Base-by-base conservation (phyloP, 2,797 vertebrate species). In the Tolypeutes matacus region DNA sequence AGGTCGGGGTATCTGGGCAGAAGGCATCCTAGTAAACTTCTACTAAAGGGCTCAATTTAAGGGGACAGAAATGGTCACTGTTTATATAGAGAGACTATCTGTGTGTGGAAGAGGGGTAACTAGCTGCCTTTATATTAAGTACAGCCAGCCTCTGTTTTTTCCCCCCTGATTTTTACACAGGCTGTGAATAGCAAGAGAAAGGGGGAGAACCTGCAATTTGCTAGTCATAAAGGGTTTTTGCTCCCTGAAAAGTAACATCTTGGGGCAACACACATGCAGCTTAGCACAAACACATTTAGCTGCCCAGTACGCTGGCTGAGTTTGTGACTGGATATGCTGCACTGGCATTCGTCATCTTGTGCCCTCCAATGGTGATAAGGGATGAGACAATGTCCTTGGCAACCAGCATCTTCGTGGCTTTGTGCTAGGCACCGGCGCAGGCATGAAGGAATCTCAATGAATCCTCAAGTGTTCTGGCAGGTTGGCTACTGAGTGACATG, bases 231-330 rank as follows among this genome's bases (percentile, higher is more conserved):
- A 58, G 1, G 23, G 29, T 25, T 42, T 72, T 12, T 86, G 85
- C 89, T 69, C 31, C 89, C 34, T 86, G 94, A 60, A 90, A n/a
- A n/a, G 31, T 93, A 89, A 72, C 21, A 72, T 29, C 89, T 70
- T 18, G 39, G n/a, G 76, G 83, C 84, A 46, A 58, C 8, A 39
- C 15, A 42, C 13, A 13, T 31, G 31, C 17, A 36, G 60, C 31
- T 0, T 31, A 25, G 49, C n/a, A 23, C 34, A 83, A 31, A 53
- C 11, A 12, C 3, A 2, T 0, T 0, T 2, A 72, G 65, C 20
- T 31, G 53, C 67, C 72, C 39, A 2, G 21, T 58, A 80, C 39
- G 10, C 46, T 5, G 1, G 2, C n/a, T 0, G 49, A 18, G 27
- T 42, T 14, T 58, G 67, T 7, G 62, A 6, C 2, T 3, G n/a